Conservation (phyloP, 1,140 invertebrate species). For the Drosophila lacteicornis region DNA sequence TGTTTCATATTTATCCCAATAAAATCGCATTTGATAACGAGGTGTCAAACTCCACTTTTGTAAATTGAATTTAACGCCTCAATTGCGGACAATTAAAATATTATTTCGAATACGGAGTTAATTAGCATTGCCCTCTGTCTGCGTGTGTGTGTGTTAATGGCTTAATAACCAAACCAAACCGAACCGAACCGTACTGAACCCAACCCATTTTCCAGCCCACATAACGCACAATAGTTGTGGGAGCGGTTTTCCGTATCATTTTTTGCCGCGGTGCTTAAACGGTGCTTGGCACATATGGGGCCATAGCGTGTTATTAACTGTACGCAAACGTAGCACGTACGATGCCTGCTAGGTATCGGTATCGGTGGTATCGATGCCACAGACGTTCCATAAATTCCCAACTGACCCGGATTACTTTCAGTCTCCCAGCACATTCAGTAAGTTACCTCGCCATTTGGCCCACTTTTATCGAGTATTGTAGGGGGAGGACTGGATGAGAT, state of each 20-base stretch:
- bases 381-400: slow-evolving; percentile 31
- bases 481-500: too few species aligned
- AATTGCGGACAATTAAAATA: slow-evolving; percentile 48
- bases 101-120: slow-evolving; percentile 37
- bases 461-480: neutral
- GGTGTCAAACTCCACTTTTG: neutral
- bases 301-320: slow-evolving; percentile 32
- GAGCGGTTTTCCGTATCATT: slow-evolving; percentile 37
- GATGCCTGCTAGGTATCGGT: slow-evolving; percentile 5
- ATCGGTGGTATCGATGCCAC: slow-evolving; percentile 1
- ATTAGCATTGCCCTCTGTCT: slow-evolving; percentile 41
- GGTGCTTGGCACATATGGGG: slow-evolving; percentile 24
- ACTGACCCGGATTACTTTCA: slow-evolving; percentile 40
- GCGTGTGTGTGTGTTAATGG: slow-evolving; percentile 29
- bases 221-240: slow-evolving; percentile 36
- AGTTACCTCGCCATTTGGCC: neutral
- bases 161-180: slow-evolving; percentile 20
- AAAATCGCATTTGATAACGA: slow-evolving; percentile 12
- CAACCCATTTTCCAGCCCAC: slow-evolving; percentile 34
- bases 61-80: slow-evolving; percentile 40
- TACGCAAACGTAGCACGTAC: slow-evolving; percentile 28
- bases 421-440: neutral
- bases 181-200: slow-evolving; percentile 4
- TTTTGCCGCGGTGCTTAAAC: slow-evolving; percentile 35
- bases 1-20: neutral